phyloP scores from a whole-genome alignment of 2,888 invertebrate genomes.

The Sminthurinus aureus region DNA sequence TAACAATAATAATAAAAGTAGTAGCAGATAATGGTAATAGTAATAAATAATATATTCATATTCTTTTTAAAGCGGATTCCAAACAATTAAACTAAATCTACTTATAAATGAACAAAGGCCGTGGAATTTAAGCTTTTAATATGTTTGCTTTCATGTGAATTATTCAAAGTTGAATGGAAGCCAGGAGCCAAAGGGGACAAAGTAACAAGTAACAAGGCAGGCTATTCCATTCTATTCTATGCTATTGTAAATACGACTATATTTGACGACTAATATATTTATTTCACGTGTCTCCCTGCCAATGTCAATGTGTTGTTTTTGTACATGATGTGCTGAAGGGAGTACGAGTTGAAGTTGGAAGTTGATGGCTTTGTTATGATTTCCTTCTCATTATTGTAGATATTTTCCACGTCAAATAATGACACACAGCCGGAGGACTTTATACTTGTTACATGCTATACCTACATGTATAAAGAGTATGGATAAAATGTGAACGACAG shows the following conservation, averaged over 20 bases:
- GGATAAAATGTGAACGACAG: background rate
- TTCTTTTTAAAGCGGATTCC: background rate
- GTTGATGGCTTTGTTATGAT: conserved; percentile 27
- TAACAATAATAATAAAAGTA: too few relatives aligned
- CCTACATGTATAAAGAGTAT: too few relatives aligned
- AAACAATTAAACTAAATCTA: background rate
- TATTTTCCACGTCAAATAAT: conserved; percentile 23
- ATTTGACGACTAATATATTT: background rate
- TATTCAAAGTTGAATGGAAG: background rate
- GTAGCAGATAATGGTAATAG: too few relatives aligned
- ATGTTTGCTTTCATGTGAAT: background rate
- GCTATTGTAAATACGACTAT: background rate
- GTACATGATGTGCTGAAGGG: conserved; percentile 6
- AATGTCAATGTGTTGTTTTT: background rate
- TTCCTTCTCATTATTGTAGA: conserved; percentile 18
- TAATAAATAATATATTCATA: too few relatives aligned
- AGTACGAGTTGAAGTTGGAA: background rate
- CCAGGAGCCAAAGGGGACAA: background rate
- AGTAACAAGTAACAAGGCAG: background rate
- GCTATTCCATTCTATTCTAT: background rate
- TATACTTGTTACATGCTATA: too few relatives aligned
- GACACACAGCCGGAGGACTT: background rate
- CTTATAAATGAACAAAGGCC: conserved; percentile 2
- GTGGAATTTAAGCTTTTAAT: background rate
- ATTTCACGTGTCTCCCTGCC: background rate